Conservation (phyloP, 2,113 vertebrate species). For the Apaloderma vittatum region DNA sequence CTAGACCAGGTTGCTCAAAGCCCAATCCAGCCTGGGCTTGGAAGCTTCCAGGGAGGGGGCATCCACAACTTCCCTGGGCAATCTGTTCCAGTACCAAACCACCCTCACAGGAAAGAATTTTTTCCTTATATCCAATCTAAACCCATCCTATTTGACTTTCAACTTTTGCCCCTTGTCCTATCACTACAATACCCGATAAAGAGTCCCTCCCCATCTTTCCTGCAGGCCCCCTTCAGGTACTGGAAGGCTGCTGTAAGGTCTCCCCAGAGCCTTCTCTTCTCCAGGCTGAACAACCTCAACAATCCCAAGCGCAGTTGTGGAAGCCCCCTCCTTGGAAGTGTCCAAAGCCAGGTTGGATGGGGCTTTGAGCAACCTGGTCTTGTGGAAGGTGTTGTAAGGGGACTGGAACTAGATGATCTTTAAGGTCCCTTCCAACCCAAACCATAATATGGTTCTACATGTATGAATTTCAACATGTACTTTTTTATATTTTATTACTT, state of each 20-base stretch:
- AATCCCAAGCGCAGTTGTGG: too few relatives aligned
- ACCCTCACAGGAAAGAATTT: not conserved
- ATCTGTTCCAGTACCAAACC: not conserved
- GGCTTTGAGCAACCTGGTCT: too few relatives aligned
- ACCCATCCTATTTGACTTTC: not conserved
- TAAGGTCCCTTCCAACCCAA: too few relatives aligned
- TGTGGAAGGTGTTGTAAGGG: too few relatives aligned
- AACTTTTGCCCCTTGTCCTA: not conserved
- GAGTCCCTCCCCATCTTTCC: not conserved
- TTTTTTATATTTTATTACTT: not conserved
- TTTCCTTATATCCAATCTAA: not conserved
- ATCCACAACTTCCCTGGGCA: not conserved
- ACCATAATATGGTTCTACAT: too few relatives aligned
- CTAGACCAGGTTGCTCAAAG: not conserved
- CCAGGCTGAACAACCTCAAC: not conserved
- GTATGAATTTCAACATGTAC: not conserved
- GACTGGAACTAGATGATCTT: too few relatives aligned
- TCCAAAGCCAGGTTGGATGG: too few relatives aligned
- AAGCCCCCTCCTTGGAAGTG: too few relatives aligned
- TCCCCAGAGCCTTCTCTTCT: not conserved
- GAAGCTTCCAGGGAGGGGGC: not conserved
- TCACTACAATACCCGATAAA: not conserved
- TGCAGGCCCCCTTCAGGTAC: not conserved
- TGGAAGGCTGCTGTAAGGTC: not conserved
- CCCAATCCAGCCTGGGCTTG: not conserved